Conservation (phyloP, 2,797 vertebrate species). For the Limnodromus scolopaceus region DNA sequence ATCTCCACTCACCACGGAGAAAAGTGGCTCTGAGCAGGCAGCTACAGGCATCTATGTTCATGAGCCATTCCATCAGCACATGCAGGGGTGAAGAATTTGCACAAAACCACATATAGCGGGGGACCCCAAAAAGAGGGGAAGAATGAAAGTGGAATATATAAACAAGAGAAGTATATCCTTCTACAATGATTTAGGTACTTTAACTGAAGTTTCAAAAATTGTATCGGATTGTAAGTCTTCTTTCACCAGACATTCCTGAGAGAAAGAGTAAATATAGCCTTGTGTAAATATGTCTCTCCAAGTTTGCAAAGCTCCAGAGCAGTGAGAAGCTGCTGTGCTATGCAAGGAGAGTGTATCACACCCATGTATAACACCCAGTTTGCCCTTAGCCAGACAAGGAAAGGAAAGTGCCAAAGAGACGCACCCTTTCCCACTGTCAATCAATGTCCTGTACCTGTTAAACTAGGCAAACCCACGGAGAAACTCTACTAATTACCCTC, state of each 20-base stretch:
- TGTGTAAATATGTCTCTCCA: background rate
- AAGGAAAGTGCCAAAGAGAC: slow-evolving; percentile 50
- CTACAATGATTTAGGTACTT: background rate
- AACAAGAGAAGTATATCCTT: background rate
- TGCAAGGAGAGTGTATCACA: background rate
- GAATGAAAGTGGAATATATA: background rate
- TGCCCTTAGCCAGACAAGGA: slow-evolving; percentile 46
- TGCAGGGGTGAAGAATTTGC: background rate
- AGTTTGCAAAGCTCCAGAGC: background rate
- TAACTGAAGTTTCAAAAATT: background rate
- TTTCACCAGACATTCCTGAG: background rate
- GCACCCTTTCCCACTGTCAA: slow-evolving; percentile 31
- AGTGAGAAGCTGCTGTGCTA: background rate
- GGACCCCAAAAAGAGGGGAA: background rate
- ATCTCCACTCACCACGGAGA: background rate
- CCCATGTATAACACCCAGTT: background rate
- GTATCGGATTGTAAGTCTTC: background rate
- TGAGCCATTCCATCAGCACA: background rate
- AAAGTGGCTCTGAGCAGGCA: background rate
- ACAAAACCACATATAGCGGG: background rate
- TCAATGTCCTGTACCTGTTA: slow-evolving; percentile 37
- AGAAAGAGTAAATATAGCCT: background rate
- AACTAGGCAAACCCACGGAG: slow-evolving; percentile 45
- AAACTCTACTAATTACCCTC: slow-evolving; percentile 2
- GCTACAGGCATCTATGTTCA: background rate